phyloP scores from a whole-genome alignment of 1,140 invertebrate genomes.

The Drosophila sturtevanti region DNA sequence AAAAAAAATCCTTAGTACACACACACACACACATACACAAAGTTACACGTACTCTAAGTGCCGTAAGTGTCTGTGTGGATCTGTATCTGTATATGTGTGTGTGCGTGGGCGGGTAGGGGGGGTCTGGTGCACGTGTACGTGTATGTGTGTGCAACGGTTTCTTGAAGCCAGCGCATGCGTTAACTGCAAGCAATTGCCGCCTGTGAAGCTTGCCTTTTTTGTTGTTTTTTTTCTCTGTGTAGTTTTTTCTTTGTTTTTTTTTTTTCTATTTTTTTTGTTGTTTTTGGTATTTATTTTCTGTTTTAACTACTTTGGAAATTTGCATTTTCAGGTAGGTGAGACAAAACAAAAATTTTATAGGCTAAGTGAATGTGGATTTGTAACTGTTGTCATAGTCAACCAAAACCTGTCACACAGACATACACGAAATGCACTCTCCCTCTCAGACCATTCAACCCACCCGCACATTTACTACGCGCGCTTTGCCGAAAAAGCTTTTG shows the following conservation, averaged over 20 bases:
- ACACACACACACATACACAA: constrained; percentile 24
- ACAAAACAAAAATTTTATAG: neutral
- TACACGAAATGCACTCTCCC: neutral
- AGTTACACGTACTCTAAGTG: constrained; percentile 9
- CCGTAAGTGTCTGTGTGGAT: constrained; percentile 33
- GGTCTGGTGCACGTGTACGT: constrained; percentile 14
- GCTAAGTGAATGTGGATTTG: neutral
- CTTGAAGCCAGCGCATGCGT: constrained; percentile 56
- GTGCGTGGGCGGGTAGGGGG: constrained; percentile 8
- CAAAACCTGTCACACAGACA: constrained; percentile 2
- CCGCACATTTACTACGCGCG: constrained; percentile 78
- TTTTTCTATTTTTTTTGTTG: neutral
- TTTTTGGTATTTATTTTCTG: constrained; percentile 14
- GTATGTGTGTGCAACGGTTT: constrained; percentile 34
- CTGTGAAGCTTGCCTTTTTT: constrained; percentile 60
- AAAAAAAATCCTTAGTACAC: constrained; percentile 63
- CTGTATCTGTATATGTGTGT: constrained; percentile 34
- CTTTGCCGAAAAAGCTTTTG: constrained; percentile 68
- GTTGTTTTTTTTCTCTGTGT: constrained; percentile 16
- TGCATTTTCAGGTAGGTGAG: constrained; percentile 12
- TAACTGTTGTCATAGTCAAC: constrained; percentile 8
- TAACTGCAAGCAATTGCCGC: constrained; percentile 28
- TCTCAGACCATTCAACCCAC: constrained; percentile 34
- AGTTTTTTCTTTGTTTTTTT: constrained; percentile 28
- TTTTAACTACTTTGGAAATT: neutral